phyloP scores from a whole-genome alignment of 2,888 invertebrate genomes.

The Nezara viridula region DNA sequence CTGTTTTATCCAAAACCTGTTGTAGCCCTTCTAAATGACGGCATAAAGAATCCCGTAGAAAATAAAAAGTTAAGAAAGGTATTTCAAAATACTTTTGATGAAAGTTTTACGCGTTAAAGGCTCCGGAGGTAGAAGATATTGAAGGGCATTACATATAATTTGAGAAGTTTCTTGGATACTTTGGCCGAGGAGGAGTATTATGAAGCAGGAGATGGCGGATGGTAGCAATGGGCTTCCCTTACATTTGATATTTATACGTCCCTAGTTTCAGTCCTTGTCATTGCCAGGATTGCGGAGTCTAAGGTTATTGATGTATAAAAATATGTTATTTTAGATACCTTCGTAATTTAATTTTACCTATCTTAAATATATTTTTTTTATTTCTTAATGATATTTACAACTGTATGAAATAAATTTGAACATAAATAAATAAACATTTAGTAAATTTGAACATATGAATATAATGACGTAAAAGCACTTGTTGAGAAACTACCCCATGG shows the following conservation, averaged over 20 bases:
- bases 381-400: no score
- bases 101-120: conserved; percentile 42
- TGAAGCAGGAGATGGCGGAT: conserved; percentile 2
- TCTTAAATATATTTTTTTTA: no score
- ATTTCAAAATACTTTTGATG: conserved; percentile 51
- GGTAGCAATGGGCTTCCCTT: not conserved
- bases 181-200: not conserved
- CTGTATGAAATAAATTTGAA: no score
- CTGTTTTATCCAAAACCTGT: conserved; percentile 9
- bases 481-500: no score
- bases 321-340: no score
- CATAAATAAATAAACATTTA: no score
- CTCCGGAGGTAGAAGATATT: conserved; percentile 15
- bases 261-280: not conserved
- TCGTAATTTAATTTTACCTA: no score
- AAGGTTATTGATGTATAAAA: no score
- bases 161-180: conserved; percentile 45
- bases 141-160: conserved; percentile 48
- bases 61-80: conserved; percentile 41
- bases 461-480: no score
- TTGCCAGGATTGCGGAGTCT: no score
- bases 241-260: conserved; percentile 2
- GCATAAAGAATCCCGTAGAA: conserved; percentile 41
- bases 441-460: no score
- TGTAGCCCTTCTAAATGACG: conserved; percentile 26